Conservation (phyloP, 1,140 invertebrate genomes). For the Drosophila mojavensis region DNA sequence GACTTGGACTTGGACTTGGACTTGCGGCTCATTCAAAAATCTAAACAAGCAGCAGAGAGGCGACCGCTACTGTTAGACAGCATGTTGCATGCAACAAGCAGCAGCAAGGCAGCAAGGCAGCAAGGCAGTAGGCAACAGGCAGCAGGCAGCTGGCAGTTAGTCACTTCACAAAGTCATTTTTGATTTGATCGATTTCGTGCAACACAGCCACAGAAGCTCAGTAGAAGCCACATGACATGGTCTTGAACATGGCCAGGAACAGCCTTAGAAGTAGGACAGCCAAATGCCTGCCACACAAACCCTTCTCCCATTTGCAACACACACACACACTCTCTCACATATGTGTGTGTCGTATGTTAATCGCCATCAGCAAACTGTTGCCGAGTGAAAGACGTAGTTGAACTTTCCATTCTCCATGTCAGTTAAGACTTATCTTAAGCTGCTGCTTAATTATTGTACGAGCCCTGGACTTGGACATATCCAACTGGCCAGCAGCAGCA, state of each 20-base stretch:
- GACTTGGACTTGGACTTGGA: constrained; percentile 30
- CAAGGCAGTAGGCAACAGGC: constrained; percentile 55
- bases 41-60: constrained; percentile 35
- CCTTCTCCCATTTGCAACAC: constrained; percentile 60
- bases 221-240: constrained; percentile 65
- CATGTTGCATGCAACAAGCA: constrained; percentile 46
- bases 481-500: constrained; percentile 22
- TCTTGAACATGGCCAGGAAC: constrained; percentile 76
- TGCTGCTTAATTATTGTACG: constrained; percentile 51
- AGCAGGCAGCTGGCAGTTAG: constrained; percentile 80
- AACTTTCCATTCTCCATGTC: constrained; percentile 72
- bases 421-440: constrained; percentile 56
- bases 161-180: constrained; percentile 82
- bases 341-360: constrained; percentile 72
- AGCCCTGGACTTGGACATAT: constrained; percentile 41
- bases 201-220: constrained; percentile 47
- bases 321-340: background rate
- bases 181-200: constrained; percentile 83
- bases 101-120: constrained; percentile 23
- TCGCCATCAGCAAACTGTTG: constrained; percentile 58
- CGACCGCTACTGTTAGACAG: constrained; percentile 53
- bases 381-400: constrained; percentile 71
- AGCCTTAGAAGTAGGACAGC: constrained; percentile 68
- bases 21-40: constrained; percentile 50
- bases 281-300: constrained; percentile 37